A percentile compares a stretch with the other conserved stretches of the same genome.
phyloP scores from a whole-genome alignment of 1,140 invertebrate species.

The Leptoteleia sp. region DNA sequence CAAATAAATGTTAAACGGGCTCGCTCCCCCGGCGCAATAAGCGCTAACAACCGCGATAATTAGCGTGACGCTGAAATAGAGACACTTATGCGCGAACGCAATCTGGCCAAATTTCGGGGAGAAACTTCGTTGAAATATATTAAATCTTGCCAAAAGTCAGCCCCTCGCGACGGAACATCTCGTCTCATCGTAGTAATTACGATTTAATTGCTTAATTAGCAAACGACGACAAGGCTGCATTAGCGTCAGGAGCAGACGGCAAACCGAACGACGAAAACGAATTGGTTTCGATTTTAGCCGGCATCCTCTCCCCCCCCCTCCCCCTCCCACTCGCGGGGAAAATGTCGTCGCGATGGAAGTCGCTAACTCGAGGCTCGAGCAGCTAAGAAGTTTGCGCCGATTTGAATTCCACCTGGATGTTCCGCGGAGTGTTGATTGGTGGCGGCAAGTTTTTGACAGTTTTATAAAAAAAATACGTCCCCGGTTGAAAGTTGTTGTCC shows the following conservation, averaged over 20 bases:
- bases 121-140: slow-evolving; percentile 55
- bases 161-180: slow-evolving; percentile 29
- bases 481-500: slow-evolving; percentile 23
- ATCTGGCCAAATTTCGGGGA: slow-evolving; percentile 32
- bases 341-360: slow-evolving; percentile 41
- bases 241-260: slow-evolving; percentile 62
- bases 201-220: slow-evolving; percentile 71
- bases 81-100: slow-evolving; percentile 18
- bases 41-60: slow-evolving; percentile 31
- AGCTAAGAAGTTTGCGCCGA: slow-evolving; percentile 54
- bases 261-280: slow-evolving; percentile 65
- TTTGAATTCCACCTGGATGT: slow-evolving; percentile 45
- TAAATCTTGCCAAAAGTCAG: slow-evolving; percentile 58
- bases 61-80: slow-evolving; percentile 28
- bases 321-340: slow-evolving; percentile 27
- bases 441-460: slow-evolving; percentile 54
- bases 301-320: no score
- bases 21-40: neutral
- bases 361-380: slow-evolving; percentile 53
- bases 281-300: slow-evolving; percentile 68
- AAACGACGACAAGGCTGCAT: slow-evolving; percentile 61
- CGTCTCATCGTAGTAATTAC: slow-evolving; percentile 64
- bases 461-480: slow-evolving; percentile 51
- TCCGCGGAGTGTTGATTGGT: slow-evolving; percentile 27
- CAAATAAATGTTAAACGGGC: slow-evolving; percentile 31